phyloP scores from a whole-genome alignment of 2,888 invertebrate species.

The Trachelus tabidus region DNA sequence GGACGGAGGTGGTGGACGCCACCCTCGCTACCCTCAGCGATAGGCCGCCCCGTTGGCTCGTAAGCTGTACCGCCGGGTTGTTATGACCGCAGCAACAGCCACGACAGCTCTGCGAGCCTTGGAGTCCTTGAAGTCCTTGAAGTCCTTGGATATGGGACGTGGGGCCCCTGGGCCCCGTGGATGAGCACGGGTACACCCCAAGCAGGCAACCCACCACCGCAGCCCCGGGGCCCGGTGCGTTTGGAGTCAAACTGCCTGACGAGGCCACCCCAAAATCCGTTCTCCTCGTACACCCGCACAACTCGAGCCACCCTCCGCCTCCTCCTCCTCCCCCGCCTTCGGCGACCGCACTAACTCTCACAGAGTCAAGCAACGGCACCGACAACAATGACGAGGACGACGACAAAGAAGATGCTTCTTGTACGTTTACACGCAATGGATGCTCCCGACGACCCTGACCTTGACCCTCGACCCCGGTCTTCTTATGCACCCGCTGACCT shows the following conservation, averaged over 20 bases:
- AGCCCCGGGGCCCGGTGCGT: slow-evolving; percentile 62
- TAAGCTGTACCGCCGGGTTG: slow-evolving; percentile 60
- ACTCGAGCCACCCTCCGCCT: slow-evolving; percentile 41
- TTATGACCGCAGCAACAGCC: slow-evolving; percentile 62
- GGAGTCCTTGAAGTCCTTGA: slow-evolving; percentile 38
- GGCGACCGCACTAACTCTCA: slow-evolving; percentile 27
- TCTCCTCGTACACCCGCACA: slow-evolving; percentile 48
- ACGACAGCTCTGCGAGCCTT: slow-evolving; percentile 52
- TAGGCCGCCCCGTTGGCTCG: slow-evolving; percentile 63
- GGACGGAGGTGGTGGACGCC: slow-evolving; percentile 67
- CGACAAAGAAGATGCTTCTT: slow-evolving; percentile 3
- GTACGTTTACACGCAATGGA: slow-evolving; percentile 8
- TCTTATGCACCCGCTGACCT: slow-evolving; percentile 44
- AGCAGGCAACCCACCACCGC: slow-evolving; percentile 64
- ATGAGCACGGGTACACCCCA: slow-evolving; percentile 64
- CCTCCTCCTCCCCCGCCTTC: slow-evolving; percentile 25
- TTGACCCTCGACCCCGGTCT: slow-evolving; percentile 38
- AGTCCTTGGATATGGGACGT: slow-evolving; percentile 50
- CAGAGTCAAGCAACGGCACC: slow-evolving; percentile 14
- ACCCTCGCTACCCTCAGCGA: slow-evolving; percentile 66
- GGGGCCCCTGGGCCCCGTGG: slow-evolving; percentile 23
- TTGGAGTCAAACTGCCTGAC: slow-evolving; percentile 60
- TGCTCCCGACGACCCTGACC: slow-evolving; percentile 35
- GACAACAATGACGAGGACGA: slow-evolving; percentile 20
- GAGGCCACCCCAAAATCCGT: slow-evolving; percentile 54